phyloP scores from a whole-genome alignment of 2,888 invertebrate species.

The Zaprionus bogoriensis region DNA sequence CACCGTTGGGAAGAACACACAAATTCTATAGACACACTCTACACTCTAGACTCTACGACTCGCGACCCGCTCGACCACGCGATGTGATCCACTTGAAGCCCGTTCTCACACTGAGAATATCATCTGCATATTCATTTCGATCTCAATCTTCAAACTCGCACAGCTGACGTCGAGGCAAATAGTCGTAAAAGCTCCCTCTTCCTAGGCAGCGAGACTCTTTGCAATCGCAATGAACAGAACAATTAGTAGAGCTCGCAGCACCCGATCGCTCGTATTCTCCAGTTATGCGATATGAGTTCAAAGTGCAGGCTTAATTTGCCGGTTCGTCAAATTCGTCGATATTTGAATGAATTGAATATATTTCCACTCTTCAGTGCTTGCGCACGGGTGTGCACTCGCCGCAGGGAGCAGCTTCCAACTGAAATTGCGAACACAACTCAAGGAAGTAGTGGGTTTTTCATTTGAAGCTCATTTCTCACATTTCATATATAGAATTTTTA shows the following conservation, averaged over 20 bases:
- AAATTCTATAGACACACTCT: neutral
- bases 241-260: neutral
- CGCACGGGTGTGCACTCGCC: neutral
- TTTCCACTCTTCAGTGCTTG: constrained; percentile 6
- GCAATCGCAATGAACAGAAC: neutral
- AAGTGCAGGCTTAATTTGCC: constrained; percentile 63
- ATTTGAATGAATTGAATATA: constrained; percentile 39
- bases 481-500: too few species aligned
- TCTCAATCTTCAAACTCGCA: constrained; percentile 12
- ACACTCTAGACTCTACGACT: neutral
- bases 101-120: constrained; percentile 60
- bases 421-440: neutral
- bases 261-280: constrained; percentile 9
- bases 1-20: too few species aligned
- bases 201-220: constrained; percentile 8
- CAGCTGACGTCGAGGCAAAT: constrained; percentile 19
- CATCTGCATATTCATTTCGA: constrained; percentile 43
- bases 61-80: neutral
- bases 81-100: constrained; percentile 62
- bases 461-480: neutral
- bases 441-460: neutral
- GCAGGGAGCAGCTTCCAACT: neutral
- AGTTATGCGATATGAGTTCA: constrained; percentile 58
- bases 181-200: constrained; percentile 27
- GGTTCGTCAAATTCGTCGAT: constrained; percentile 51